These are phyloP conservation scores for Pontoporia blainvillei DNA, from an alignment of 2,113 vertebrate genomes.

Conservation along the genomic window DNA sequence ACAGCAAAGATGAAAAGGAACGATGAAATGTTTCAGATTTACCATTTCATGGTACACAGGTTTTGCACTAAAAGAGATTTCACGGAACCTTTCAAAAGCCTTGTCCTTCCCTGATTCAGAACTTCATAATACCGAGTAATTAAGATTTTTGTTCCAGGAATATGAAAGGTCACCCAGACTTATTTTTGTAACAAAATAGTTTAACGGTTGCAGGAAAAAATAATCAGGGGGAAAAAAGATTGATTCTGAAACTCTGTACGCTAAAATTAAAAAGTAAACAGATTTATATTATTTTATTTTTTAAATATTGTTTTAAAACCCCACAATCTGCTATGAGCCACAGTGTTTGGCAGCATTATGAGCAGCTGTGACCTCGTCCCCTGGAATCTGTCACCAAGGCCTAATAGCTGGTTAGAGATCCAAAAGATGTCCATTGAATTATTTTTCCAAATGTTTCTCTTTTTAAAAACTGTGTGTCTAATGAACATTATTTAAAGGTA, in stretches of 20 bases:
- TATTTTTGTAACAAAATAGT: slow-evolving; percentile 29
- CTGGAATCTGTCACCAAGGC: not conserved
- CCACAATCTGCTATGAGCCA: not conserved
- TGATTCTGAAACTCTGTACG: not conserved
- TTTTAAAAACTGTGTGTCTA: not conserved
- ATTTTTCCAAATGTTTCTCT: not conserved
- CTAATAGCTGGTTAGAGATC: not conserved
- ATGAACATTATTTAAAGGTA: not conserved
- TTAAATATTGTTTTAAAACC: not conserved
- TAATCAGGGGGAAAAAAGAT: not conserved
- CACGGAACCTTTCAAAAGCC: not conserved
- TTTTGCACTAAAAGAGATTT: slow-evolving; percentile 25
- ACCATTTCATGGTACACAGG: not conserved
- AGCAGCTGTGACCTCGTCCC: not conserved
- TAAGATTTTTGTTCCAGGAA: slow-evolving; percentile 23
- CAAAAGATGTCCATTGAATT: not conserved
- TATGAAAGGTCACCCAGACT: not conserved
- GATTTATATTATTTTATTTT: not conserved
- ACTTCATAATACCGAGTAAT: slow-evolving; percentile 21
- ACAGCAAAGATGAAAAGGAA: slow-evolving; percentile 4
- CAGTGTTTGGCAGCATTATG: not conserved
- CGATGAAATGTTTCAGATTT: not conserved
- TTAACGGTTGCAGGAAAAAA: slow-evolving; percentile 1
- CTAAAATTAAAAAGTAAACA: slow-evolving; percentile 17
- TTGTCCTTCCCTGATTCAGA: slow-evolving; percentile 5